These are phyloP conservation scores for Peromyscus leucopus DNA, from an alignment of 2,113 vertebrate species.

Conservation along the genomic window DNA sequence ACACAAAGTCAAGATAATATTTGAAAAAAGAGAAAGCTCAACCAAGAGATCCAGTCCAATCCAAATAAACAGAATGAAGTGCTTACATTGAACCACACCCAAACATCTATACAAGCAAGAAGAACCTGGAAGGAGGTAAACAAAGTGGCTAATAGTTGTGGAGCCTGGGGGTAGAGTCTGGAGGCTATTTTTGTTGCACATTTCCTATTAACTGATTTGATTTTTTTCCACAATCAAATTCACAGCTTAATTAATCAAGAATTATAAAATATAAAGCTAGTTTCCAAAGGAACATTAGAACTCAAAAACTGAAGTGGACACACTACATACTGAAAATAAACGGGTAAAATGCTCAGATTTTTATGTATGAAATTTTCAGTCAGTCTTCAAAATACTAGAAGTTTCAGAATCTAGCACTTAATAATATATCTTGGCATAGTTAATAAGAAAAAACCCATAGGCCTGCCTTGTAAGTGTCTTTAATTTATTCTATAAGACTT, in stretches of 20 bases:
- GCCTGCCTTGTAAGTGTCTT: constrained; percentile 13
- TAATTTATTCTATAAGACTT: constrained; percentile 65
- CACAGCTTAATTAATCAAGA: background rate
- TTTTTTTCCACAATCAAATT: constrained; percentile 14
- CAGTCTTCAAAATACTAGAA: constrained; percentile 37
- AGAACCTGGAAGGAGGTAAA: background rate
- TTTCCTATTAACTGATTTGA: background rate
- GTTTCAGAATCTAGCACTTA: constrained; percentile 13
- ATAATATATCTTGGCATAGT: constrained; percentile 5
- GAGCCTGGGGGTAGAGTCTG: background rate
- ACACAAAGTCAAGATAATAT: background rate
- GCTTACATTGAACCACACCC: background rate
- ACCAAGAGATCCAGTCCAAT: background rate
- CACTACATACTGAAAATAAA: background rate
- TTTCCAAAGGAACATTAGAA: background rate
- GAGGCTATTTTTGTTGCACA: background rate
- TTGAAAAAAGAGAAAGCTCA: background rate
- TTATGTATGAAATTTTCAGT: constrained; percentile 45
- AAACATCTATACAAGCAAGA: background rate
- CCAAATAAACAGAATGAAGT: background rate
- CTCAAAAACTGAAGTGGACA: background rate
- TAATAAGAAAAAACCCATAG: background rate
- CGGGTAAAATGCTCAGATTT: constrained; percentile 18
- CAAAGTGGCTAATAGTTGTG: background rate
- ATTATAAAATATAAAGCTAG: constrained; percentile 54